A percentile compares a stretch with the other conserved stretches of the same genome.
These are phyloP conservation scores for Adrianichthys oophorus DNA, from an alignment of 2,797 vertebrate species.

Conservation along the genomic window DNA sequence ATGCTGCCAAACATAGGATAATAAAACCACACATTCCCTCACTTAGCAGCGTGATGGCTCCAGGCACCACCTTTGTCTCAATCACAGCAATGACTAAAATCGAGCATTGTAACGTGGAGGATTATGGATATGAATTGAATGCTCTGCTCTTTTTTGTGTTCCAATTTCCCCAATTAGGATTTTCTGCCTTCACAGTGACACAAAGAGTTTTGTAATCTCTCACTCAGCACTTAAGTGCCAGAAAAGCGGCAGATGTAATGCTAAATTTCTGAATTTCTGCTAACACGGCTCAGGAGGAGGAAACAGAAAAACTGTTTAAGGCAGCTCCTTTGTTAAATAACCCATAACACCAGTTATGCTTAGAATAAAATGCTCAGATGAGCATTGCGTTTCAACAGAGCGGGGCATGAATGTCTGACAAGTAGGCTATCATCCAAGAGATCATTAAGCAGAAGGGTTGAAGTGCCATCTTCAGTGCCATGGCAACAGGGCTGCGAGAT, in stretches of 20 bases:
- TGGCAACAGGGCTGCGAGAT: conserved; percentile 86
- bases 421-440: conserved; percentile 85
- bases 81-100: conserved; percentile 78
- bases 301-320: conserved; percentile 52
- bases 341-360: conserved; percentile 57
- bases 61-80: conserved; percentile 81
- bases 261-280: conserved; percentile 59
- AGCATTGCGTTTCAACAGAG: conserved; percentile 68
- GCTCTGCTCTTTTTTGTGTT: conserved; percentile 76
- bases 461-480: conserved; percentile 85
- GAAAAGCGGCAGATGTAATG: conserved; percentile 75
- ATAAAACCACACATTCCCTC: conserved; percentile 75
- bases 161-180: conserved; percentile 85
- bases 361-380: conserved; percentile 62
- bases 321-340: conserved; percentile 61
- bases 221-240: conserved; percentile 73
- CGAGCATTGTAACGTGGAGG: conserved; percentile 77
- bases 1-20: conserved; percentile 67
- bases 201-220: conserved; percentile 81
- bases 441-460: conserved; percentile 86
- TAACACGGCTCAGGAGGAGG: conserved; percentile 35
- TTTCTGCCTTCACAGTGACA: conserved; percentile 82
- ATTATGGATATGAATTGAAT: conserved; percentile 81
- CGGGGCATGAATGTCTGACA: conserved; percentile 78
- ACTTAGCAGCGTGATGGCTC: conserved; percentile 71